Evolutionary conservation across 2,113 vertebrate genomes (phyloP).

Genomic region (Amphilophus citrinellus): DNA sequence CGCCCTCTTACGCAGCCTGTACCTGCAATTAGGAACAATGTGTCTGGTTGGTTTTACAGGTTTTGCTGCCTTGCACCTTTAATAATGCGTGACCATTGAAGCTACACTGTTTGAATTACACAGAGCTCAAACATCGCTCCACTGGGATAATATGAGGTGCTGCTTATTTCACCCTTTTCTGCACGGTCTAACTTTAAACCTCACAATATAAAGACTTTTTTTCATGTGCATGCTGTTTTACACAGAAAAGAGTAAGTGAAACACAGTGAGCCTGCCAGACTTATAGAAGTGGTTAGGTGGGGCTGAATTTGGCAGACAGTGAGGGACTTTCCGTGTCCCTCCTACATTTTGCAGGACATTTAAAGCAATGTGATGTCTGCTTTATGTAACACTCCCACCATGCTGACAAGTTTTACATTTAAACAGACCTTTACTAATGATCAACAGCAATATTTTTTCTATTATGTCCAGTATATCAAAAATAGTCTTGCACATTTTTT

Average conservation of each 20-base stretch:
- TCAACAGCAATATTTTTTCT: too few relatives aligned
- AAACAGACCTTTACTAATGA: not conserved
- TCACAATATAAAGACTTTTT: not conserved
- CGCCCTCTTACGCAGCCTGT: conserved; percentile 91
- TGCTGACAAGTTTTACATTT: not conserved
- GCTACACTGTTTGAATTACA: not conserved
- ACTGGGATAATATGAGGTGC: not conserved
- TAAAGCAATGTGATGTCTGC: conserved; percentile 8
- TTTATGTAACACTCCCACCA: conserved; percentile 11
- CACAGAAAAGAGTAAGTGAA: not conserved
- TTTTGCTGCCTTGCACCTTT: conserved; percentile 55
- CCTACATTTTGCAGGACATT: conserved; percentile 47
- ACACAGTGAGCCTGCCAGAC: conserved; percentile 21
- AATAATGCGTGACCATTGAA: conserved; percentile 31
- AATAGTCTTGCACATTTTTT: not conserved
- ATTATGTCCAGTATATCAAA: not conserved
- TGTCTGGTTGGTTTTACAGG: not conserved
- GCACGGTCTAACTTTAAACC: not conserved
- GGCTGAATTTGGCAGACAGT: conserved; percentile 63
- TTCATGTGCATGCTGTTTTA: not conserved
- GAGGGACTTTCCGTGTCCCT: conserved; percentile 66
- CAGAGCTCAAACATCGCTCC: not conserved
- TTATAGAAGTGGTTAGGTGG: conserved; percentile 52
- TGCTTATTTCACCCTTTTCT: not conserved
- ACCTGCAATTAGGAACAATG: conserved; percentile 74